Percentiles rank a stretch among this genome's conserved stretches.
Evolutionary conservation across 2,888 invertebrate genomes (phyloP).

Genomic region (Phyto melanocephala): DNA sequence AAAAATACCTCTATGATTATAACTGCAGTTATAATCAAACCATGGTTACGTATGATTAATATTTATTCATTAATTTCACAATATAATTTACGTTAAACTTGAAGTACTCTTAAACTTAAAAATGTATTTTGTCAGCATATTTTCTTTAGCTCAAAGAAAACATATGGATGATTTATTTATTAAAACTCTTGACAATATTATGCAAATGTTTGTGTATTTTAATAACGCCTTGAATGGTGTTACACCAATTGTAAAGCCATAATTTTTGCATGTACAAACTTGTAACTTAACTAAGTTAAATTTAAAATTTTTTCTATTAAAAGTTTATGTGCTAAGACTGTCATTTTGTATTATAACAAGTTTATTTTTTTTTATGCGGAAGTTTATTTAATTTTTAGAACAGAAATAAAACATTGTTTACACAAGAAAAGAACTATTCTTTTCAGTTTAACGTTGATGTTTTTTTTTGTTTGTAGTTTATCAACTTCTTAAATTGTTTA

Average conservation of each 20-base stretch:
- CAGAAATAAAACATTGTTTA: constrained; percentile 1
- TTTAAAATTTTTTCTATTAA: background rate
- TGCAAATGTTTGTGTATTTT: background rate
- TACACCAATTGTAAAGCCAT: background rate
- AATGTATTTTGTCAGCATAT: no score
- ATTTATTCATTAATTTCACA: background rate
- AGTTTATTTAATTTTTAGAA: constrained; percentile 55
- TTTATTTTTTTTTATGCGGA: no score
- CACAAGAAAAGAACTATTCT: background rate
- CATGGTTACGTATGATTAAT: background rate
- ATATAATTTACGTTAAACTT: background rate
- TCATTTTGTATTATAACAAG: constrained; percentile 46
- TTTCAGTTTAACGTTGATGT: constrained; percentile 18
- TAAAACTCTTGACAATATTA: background rate
- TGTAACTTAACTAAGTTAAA: background rate
- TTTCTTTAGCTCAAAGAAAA: background rate
- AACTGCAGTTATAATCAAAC: no score
- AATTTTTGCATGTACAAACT: background rate
- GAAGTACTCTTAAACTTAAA: background rate
- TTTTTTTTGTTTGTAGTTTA: constrained; percentile 17
- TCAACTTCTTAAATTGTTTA: constrained; percentile 43
- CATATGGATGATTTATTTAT: background rate
- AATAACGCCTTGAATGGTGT: background rate
- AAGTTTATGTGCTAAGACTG: constrained; percentile 34
- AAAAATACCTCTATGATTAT: no score